Base-by-base conservation (phyloP, 2,113 vertebrate genomes). In the Oreochromis niloticus region DNA sequence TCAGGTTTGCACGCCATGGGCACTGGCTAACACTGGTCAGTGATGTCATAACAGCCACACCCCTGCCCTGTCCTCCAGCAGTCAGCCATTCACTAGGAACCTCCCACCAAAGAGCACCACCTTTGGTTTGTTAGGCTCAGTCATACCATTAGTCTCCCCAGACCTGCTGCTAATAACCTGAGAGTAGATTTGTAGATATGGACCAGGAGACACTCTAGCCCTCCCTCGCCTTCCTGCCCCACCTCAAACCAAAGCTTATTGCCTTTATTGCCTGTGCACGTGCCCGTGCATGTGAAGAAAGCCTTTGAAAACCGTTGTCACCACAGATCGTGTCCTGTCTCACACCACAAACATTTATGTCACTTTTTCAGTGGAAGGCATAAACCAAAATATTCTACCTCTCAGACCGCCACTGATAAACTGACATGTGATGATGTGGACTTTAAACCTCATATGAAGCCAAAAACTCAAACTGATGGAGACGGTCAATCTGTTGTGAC, bases 301-400 rank as follows among this genome's bases (percentile, higher is more conserved):
- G 94, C 89, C 90, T 93, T 95, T 63, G 57, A 14, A 86, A 87
- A 86, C 50, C 56, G 71, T 80, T 32, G 84, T 41, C 80, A 30
- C 75, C 34, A 34, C 71, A 83, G 66, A 86, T 54, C 14, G 55
- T n/a, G 22, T 9, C 36, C 50, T 22, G 79, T 80, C 73, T 84
- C 34, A 48, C 50, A 52, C 81, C 36, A 82, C 30, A 81, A 41
- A 41, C 8, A 3, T 30, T 75, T 50, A 32, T 87, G 88, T 88
- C 81, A 84, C 30, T 85, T 84, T 89, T 89, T 86, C 85, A 85
- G 81, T 9, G 48, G 86, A 84, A 85, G 81, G 90, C 75, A 59
- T 94, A 95, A 66, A 96, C 95, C 96, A 96, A 97, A 97, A 95
- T 84, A 32, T 83, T 90, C 6, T 63, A 83, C 82, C 92, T 54